Percentiles rank a stretch among this genome's conserved stretches.
These are phyloP conservation scores for Drosophila diplacantha DNA, from an alignment of 2,888 invertebrate genomes.

Conservation along the genomic window DNA sequence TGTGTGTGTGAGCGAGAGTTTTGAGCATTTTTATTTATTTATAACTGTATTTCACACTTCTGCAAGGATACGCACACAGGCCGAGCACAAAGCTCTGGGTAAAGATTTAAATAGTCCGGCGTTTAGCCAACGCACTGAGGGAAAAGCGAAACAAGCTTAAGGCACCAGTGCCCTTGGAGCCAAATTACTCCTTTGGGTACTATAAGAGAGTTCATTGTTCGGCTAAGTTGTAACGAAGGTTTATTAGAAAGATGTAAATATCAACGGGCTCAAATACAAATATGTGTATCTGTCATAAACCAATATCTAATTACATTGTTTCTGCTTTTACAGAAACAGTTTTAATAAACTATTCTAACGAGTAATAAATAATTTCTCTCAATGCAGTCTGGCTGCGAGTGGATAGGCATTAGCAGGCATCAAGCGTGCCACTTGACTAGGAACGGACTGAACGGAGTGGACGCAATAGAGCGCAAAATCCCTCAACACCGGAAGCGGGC, in stretches of 20 bases:
- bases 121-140: constrained; percentile 9
- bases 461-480: constrained; percentile 26
- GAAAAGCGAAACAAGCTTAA: not conserved
- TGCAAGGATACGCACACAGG: constrained; percentile 18
- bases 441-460: constrained; percentile 7
- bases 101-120: constrained; percentile 22
- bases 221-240: not conserved
- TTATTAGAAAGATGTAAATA: not conserved
- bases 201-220: not conserved
- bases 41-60: constrained; percentile 50
- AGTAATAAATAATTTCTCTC: not conserved
- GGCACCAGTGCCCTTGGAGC: not conserved
- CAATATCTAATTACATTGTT: no score
- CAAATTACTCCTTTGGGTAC: not conserved
- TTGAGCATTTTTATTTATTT: constrained; percentile 57
- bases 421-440: constrained; percentile 12
- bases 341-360: no score
- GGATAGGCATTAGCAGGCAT: constrained; percentile 9
- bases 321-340: not conserved
- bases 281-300: no score
- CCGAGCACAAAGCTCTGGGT: constrained; percentile 33
- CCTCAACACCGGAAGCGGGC: constrained; percentile 39
- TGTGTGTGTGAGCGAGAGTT: constrained; percentile 15
- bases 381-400: not conserved
- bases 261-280: no score